Evolutionary conservation across 2,888 invertebrate species (phyloP), one percentile per base, ranked within the genome.

Genomic region (Acholoe squamosa): DNA sequence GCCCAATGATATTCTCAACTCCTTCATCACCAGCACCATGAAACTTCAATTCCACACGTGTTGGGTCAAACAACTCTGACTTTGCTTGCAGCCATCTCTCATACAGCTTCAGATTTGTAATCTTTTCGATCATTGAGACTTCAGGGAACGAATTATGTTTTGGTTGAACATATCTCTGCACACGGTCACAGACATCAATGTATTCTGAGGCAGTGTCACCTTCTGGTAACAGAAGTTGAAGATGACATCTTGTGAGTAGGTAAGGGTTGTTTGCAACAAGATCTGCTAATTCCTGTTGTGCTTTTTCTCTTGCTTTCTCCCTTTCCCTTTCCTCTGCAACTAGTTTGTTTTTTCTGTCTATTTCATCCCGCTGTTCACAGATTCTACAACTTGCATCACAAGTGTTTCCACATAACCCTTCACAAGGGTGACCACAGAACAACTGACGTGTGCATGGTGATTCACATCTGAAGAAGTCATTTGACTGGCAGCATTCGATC

Each of bases 141-240:
- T 76, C 76, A 19, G 91, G 91, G 52, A 91, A 91, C 91, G 91
- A 91, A 19, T 91, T 91, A 71, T 92, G 92, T 22, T 25, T 80
- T 52, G 92, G 90, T 52, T 89, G 91, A n/a, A 92, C 76, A 33
- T 90, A 91, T 33, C 56, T 90, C 25, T 88, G 77, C 10, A 92
- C 91, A 22, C 54, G 61, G 71, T 92, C 91, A 43, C 90, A 86
- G 19, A 92, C 89, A 16, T 80, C 80, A 34, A 54, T 33, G 88
- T 90, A 92, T 77, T 92, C 92, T 10, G 90, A 43, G 5, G 91
- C 92, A 25, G 91, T 90, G 33, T 91, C 91, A 31, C 91, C 92
- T 12, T 91, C 84, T 80, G 76, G 34, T 34, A n/a, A 52, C 34
- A 92, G 67, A 10, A 51, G 76, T 28, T n/a, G 16, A 25, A 34